A percentile compares a stretch with the other conserved stretches of the same genome.
Evolutionary conservation across 2,797 vertebrate genomes (phyloP).

Genomic region (Chelmon rostratus): DNA sequence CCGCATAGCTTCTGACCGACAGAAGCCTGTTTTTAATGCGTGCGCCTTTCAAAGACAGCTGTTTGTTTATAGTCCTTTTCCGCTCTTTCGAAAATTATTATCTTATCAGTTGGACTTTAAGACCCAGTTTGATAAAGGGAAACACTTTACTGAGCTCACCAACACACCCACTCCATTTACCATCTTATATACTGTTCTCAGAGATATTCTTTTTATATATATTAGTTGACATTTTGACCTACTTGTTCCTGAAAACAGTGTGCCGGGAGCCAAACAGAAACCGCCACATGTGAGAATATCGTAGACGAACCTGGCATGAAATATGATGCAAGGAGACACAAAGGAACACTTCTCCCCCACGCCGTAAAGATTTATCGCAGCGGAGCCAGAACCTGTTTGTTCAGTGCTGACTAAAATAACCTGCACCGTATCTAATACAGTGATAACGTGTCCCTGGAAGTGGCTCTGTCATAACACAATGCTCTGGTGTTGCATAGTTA

Average conservation of each 20-base stretch:
- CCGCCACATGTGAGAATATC: constrained; percentile 48
- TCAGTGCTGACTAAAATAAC: constrained; percentile 68
- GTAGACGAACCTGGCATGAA: constrained; percentile 45
- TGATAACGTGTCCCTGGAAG: constrained; percentile 80
- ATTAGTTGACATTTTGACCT: constrained; percentile 62
- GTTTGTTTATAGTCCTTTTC: constrained; percentile 70
- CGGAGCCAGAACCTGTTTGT: constrained; percentile 67
- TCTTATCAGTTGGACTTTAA: constrained; percentile 83
- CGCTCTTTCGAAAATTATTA: constrained; percentile 53
- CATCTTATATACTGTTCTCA: constrained; percentile 40
- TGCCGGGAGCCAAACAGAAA: constrained; percentile 50
- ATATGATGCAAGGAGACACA: constrained; percentile 77
- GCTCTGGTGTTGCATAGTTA: constrained; percentile 79
- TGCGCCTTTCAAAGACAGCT: constrained; percentile 39
- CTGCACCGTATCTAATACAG: constrained; percentile 66
- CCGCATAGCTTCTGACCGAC: neutral
- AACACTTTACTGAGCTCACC: constrained; percentile 50
- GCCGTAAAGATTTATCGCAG: constrained; percentile 54
- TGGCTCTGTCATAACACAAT: constrained; percentile 78
- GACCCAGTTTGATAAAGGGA: constrained; percentile 67
- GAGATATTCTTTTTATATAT: constrained; percentile 18
- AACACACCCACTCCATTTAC: constrained; percentile 49
- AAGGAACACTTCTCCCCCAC: constrained; percentile 54
- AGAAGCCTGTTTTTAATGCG: constrained; percentile 33
- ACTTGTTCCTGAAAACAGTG: constrained; percentile 57